These are phyloP conservation scores for Sterna hirundo DNA, from an alignment of 2,113 vertebrate genomes.

Conservation along the genomic window DNA sequence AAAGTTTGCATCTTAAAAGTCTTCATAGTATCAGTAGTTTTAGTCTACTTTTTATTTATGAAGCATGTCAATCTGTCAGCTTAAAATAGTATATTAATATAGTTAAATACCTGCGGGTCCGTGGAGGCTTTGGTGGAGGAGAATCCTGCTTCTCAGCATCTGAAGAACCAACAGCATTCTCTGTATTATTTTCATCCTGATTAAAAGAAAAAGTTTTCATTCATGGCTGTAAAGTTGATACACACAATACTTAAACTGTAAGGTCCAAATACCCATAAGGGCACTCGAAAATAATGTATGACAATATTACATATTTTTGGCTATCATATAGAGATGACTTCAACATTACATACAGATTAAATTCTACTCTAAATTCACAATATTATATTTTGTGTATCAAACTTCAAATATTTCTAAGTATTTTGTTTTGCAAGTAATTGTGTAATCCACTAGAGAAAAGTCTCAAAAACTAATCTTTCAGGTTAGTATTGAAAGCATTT, in stretches of 20 bases:
- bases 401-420: background rate
- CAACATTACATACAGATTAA: background rate
- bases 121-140: slow-evolving; percentile 94
- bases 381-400: background rate
- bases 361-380: background rate
- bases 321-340: background rate
- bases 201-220: slow-evolving; percentile 7
- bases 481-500: background rate
- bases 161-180: slow-evolving; percentile 79
- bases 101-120: slow-evolving; percentile 86
- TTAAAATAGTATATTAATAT: background rate
- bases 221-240: background rate
- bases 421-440: background rate
- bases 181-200: slow-evolving; percentile 89
- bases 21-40: background rate
- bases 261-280: background rate
- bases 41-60: background rate
- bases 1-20: background rate
- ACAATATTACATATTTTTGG: background rate
- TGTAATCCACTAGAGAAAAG: background rate
- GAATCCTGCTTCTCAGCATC: slow-evolving; percentile 88
- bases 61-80: background rate
- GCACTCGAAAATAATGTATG: background rate
- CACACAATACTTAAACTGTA: background rate
- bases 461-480: background rate